phyloP scores from a whole-genome alignment of 35 echinoderm and acorn worm genomes.

The Ophiothrix spiculata region DNA sequence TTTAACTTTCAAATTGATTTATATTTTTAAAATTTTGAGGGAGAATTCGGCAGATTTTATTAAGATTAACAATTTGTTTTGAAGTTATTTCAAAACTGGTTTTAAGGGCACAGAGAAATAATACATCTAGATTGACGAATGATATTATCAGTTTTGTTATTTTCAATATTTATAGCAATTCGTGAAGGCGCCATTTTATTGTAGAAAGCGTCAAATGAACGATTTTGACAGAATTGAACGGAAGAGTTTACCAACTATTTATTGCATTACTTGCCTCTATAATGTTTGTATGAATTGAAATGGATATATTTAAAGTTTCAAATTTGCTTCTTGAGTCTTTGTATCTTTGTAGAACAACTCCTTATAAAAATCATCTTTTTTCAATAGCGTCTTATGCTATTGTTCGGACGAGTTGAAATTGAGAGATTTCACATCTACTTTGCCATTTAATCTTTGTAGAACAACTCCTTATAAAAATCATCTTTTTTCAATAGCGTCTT shows the following conservation, averaged over 20 bases:
- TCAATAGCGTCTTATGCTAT: not conserved
- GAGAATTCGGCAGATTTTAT: too few species aligned
- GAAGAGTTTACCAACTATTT: not conserved
- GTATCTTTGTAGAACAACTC: too few species aligned
- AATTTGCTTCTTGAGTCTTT: too few species aligned
- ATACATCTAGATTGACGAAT: not conserved
- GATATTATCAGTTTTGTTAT: not conserved
- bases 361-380: not conserved
- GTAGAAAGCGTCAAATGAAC: not conserved
- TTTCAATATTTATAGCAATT: not conserved
- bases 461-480: not conserved
- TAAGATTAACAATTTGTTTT: too few species aligned
- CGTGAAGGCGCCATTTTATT: not conserved
- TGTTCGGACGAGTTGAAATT: not conserved
- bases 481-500: not conserved
- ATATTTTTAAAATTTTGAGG: too few species aligned
- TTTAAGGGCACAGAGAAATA: too few species aligned
- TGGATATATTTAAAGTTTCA: not conserved
- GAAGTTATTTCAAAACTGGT: constrained; percentile 2
- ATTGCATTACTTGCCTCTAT: not conserved
- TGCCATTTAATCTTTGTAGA: too few species aligned
- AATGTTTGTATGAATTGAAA: not conserved
- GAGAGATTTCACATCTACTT: not conserved
- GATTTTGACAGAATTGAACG: not conserved
- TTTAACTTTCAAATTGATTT: too few species aligned